Evolutionary conservation across 2,888 invertebrate genomes (phyloP).

Genomic region (Lycocerus yunnanus): DNA sequence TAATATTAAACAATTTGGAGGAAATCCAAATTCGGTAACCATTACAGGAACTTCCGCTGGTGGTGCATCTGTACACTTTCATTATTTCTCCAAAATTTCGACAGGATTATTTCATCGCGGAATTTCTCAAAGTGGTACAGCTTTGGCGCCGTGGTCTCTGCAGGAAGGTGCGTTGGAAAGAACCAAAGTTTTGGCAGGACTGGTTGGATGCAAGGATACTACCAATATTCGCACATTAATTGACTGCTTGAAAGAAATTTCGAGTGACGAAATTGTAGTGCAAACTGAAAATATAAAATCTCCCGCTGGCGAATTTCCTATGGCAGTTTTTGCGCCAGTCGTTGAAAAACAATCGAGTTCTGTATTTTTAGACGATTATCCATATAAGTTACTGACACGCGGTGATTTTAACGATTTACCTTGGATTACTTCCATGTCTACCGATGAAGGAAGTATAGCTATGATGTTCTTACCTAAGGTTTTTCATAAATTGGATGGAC

Average conservation of each 20-base stretch:
- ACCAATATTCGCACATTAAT: slow-evolving; percentile 60
- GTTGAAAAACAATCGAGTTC: slow-evolving; percentile 52
- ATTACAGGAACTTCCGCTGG: slow-evolving; percentile 50
- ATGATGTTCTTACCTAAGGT: neutral
- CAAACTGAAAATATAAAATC: slow-evolving; percentile 62
- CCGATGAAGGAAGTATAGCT: slow-evolving; percentile 65
- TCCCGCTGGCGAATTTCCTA: slow-evolving; percentile 55
- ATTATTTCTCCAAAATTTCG: slow-evolving; percentile 49
- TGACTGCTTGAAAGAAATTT: slow-evolving; percentile 66
- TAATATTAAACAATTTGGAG: no score
- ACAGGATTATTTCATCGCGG: slow-evolving; percentile 61
- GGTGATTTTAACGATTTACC: slow-evolving; percentile 69
- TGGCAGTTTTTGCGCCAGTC: slow-evolving; percentile 44
- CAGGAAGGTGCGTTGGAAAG: slow-evolving; percentile 62
- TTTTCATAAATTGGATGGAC: slow-evolving; percentile 48
- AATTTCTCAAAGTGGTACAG: slow-evolving; percentile 73
- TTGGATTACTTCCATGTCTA: slow-evolving; percentile 68
- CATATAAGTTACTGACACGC: slow-evolving; percentile 62
- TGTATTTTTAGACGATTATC: slow-evolving; percentile 69
- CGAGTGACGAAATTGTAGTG: slow-evolving; percentile 62
- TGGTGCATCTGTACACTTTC: slow-evolving; percentile 49
- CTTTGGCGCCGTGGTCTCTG: slow-evolving; percentile 61
- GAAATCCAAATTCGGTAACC: slow-evolving; percentile 51
- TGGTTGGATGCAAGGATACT: slow-evolving; percentile 64
- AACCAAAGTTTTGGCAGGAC: slow-evolving; percentile 61